Base-by-base conservation (phyloP, 2,797 vertebrate species). In the Heliangelus exortis region DNA sequence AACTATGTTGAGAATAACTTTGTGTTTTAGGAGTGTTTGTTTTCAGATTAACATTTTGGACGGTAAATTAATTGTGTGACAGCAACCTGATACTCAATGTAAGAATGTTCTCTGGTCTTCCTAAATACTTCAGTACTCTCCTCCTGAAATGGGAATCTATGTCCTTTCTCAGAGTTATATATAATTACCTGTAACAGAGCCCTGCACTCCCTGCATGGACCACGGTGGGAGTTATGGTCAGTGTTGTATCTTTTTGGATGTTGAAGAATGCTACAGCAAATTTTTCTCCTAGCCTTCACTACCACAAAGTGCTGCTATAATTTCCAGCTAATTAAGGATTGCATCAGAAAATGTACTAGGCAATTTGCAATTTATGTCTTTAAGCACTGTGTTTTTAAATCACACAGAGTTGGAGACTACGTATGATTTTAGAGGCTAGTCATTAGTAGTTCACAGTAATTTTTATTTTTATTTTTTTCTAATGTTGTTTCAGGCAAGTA, bases 181-280 rank as follows among this genome's bases (percentile, higher is more conserved):
- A 5, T 31, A 81, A 26, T 14, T 31, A n/a, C 17, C 8, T 3
- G 1, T 39, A 43, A 47, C 15, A 57, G 31, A 50, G 22, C 25
- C 28, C 15, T 43, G 19, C 1, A 0, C 43, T 83, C 31, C 31
- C 17, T 69, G 55, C 22, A 63, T 2, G 5, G 26, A 19, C 25
- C 2, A 0, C 26, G 3, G 15, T 34, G 48, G 36, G 5, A 26
- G 26, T 15, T 48, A 43, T 18, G 57, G n/a, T 26, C 4, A 2
- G 21, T 50, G 22, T 50, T 61, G 12, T 34, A 21, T 59, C 57
- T 50, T 39, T 69, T 51, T 34, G 33, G 57, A 41, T 14, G 39
- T 41, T 41, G 41, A 41, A 41, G 39, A 41, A 41, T 41, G 39
- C 39, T 41, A 14, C 39, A 41, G 39, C 39, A 41, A 41, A 41